A percentile compares a stretch with the other conserved stretches of the same genome.
Conservation (phyloP, 2,888 invertebrate species). For the Hylaea fasciaria region DNA sequence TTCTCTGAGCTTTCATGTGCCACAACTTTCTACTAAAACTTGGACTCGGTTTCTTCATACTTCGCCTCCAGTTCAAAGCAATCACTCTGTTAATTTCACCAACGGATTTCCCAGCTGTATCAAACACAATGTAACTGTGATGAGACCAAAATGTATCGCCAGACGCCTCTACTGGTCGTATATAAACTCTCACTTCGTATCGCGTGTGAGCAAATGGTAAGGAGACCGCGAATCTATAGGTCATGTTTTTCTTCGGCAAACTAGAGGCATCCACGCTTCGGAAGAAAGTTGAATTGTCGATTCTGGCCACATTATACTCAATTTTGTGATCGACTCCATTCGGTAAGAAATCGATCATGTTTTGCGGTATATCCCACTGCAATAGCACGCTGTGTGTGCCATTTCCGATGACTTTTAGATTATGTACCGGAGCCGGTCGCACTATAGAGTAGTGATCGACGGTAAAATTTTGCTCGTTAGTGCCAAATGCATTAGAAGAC, state of each 20-base stretch:
- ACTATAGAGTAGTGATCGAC: constrained; percentile 85
- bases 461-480: constrained; percentile 72
- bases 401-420: constrained; percentile 56
- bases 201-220: constrained; percentile 87
- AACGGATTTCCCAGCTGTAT: constrained; percentile 83
- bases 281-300: constrained; percentile 68
- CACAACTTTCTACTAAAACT: constrained; percentile 88
- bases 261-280: constrained; percentile 67
- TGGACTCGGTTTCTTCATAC: constrained; percentile 88
- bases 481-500: constrained; percentile 87
- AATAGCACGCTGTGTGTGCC: constrained; percentile 67
- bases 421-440: constrained; percentile 65
- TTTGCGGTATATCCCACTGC: constrained; percentile 67
- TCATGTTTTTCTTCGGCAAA: constrained; percentile 65
- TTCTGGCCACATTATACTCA: constrained; percentile 76
- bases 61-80: constrained; percentile 91
- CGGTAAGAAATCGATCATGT: constrained; percentile 63
- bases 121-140: constrained; percentile 84
- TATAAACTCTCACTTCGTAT: constrained; percentile 89
- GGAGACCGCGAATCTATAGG: constrained; percentile 74
- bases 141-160: constrained; percentile 89
- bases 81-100: constrained; percentile 83
- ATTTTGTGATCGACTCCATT: constrained; percentile 72
- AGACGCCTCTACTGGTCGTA: constrained; percentile 82
- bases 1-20: constrained; percentile 33